Conservation (phyloP, 37 sponge, comb jelly and placozoan genomes). For the Aplysina aerophoba region DNA sequence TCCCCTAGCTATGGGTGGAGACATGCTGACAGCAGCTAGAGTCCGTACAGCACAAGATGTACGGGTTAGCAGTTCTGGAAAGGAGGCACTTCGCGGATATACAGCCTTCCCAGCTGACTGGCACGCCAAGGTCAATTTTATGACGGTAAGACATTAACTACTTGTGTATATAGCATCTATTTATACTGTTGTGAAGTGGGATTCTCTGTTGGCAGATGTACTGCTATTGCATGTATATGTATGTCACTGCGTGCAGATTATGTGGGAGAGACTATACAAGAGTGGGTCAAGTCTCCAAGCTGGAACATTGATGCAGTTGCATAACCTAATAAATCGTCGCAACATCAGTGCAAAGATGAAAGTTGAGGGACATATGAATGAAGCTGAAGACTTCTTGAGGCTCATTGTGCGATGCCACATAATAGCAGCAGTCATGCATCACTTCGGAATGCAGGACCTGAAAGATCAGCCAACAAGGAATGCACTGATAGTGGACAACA, state of each 20-base stretch:
- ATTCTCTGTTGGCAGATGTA: not conserved
- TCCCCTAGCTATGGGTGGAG: constrained; percentile 2
- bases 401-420: constrained; percentile 30
- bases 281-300: constrained; percentile 24
- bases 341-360: not conserved
- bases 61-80: not conserved
- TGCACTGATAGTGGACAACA: not conserved
- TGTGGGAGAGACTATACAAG: constrained; percentile 32
- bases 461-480: constrained; percentile 7
- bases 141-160: constrained; percentile 25
- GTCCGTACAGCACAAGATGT: not conserved
- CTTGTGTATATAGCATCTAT: too few species aligned
- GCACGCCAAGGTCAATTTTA: constrained; percentile 38
- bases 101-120: constrained; percentile 17
- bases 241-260: constrained; percentile 19
- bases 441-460: not conserved
- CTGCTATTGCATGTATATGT: not conserved
- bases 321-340: constrained; percentile 16
- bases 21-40: constrained; percentile 31
- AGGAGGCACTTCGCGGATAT: constrained; percentile 15
- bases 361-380: constrained; percentile 24
- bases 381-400: constrained; percentile 28
- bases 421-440: constrained; percentile 27
- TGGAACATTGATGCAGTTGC: constrained; percentile 26
- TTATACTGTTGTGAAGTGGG: too few species aligned